Conservation (phyloP, 1,140 invertebrate genomes). For the Asbolus verrucosus region DNA sequence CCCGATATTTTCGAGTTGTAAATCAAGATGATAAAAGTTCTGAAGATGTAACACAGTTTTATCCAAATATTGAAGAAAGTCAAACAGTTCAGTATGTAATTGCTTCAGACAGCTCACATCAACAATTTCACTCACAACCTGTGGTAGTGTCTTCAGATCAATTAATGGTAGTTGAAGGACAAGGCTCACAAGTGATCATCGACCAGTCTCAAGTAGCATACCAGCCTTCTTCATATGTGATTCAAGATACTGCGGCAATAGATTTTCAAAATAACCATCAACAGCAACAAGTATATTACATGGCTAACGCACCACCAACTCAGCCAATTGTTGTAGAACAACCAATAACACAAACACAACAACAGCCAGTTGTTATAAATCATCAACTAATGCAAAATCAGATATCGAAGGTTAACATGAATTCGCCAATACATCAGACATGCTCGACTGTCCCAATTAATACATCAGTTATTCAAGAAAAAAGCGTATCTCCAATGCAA, state of each 20-base stretch:
- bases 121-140: slow-evolving; percentile 56
- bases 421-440: slow-evolving; percentile 8
- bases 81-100: slow-evolving; percentile 57
- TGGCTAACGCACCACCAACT: slow-evolving; percentile 21
- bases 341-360: slow-evolving; percentile 36
- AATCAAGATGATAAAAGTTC: slow-evolving; percentile 57
- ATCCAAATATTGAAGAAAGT: slow-evolving; percentile 59
- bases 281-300: slow-evolving; percentile 50
- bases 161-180: slow-evolving; percentile 58
- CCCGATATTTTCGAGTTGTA: slow-evolving; percentile 64
- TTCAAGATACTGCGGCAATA: slow-evolving; percentile 45
- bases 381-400: slow-evolving; percentile 50
- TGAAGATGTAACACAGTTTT: slow-evolving; percentile 61
- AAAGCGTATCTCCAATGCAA: neutral
- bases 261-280: slow-evolving; percentile 45
- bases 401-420: slow-evolving; percentile 1
- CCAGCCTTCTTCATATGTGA: slow-evolving; percentile 47
- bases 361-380: slow-evolving; percentile 57
- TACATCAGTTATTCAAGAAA: slow-evolving; percentile 7
- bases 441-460: neutral
- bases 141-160: slow-evolving; percentile 58
- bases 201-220: slow-evolving; percentile 53
- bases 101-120: slow-evolving; percentile 51
- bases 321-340: slow-evolving; percentile 25
- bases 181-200: slow-evolving; percentile 54